These are phyloP conservation scores for Stenopsyche tienmushanensis DNA, from an alignment of 1,140 invertebrate genomes.

Conservation along the genomic window DNA sequence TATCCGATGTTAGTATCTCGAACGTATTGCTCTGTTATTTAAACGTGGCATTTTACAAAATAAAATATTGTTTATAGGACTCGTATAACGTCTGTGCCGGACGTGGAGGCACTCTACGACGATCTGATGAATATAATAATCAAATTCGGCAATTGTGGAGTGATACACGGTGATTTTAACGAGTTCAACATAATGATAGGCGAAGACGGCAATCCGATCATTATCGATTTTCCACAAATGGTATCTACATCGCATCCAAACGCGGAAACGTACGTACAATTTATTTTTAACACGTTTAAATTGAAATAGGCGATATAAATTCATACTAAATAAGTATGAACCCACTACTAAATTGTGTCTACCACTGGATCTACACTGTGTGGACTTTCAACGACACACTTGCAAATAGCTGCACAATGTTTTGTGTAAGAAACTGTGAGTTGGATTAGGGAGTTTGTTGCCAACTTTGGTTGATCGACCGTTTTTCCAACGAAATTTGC, in stretches of 20 bases:
- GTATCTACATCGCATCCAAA: conserved; percentile 91
- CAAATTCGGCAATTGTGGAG: conserved; percentile 86
- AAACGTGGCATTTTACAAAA: conserved; percentile 15
- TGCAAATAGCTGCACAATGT: too few species aligned
- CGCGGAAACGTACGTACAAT: conserved; percentile 84
- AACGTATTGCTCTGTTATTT: conserved; percentile 1
- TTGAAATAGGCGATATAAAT: background rate
- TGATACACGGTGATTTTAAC: conserved; percentile 99
- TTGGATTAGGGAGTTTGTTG: too few species aligned
- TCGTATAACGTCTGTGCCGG: conserved; percentile 75
- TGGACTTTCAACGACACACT: too few species aligned
- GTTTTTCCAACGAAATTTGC: too few species aligned
- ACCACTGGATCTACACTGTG: too few species aligned
- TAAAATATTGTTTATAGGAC: conserved; percentile 59
- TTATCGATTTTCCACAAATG: conserved; percentile 99
- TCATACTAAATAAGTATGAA: too few species aligned
- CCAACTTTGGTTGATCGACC: too few species aligned
- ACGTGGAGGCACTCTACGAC: conserved; percentile 84
- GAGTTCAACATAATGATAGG: conserved; percentile 97
- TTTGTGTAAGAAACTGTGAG: too few species aligned
- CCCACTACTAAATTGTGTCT: too few species aligned
- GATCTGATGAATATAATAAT: conserved; percentile 95
- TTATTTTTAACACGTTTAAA: too few species aligned
- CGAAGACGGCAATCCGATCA: conserved; percentile 75
- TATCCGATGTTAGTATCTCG: conserved; percentile 65